A percentile compares a stretch with the other conserved stretches of the same genome.
phyloP scores from a whole-genome alignment of 64 coral and sea anemone genomes.

The Astreopora myriophthalma region DNA sequence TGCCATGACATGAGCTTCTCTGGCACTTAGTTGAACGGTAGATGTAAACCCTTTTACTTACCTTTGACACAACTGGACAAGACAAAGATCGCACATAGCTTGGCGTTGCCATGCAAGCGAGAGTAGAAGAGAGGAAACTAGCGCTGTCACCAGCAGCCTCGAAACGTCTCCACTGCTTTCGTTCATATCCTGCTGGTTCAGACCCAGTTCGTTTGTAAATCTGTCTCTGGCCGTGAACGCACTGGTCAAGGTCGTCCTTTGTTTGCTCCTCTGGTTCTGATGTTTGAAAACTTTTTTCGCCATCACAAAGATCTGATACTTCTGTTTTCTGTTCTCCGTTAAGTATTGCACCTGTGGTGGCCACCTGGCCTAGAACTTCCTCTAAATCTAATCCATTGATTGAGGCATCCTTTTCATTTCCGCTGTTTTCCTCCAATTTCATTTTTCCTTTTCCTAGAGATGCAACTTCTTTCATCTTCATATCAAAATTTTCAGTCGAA shows the following conservation, averaged over 20 bases:
- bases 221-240: background rate
- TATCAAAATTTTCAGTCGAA: background rate
- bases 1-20: background rate
- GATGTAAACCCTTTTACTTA: background rate
- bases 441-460: background rate
- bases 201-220: background rate
- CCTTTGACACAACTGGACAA: conserved; percentile 55
- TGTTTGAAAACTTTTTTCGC: background rate
- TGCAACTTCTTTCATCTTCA: background rate
- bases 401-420: background rate
- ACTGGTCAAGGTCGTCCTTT: background rate
- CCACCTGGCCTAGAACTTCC: background rate
- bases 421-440: background rate
- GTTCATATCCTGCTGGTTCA: background rate
- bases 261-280: background rate
- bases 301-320: no score
- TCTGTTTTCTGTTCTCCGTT: background rate
- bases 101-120: background rate
- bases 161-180: background rate
- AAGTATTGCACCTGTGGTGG: background rate
- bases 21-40: background rate
- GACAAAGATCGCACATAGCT: background rate
- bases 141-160: background rate
- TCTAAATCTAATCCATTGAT: background rate
- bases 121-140: background rate